A percentile compares a stretch with the other conserved stretches of the same genome.
Conservation (phyloP, 2,797 vertebrate genomes). For the Parambassis ranga region DNA sequence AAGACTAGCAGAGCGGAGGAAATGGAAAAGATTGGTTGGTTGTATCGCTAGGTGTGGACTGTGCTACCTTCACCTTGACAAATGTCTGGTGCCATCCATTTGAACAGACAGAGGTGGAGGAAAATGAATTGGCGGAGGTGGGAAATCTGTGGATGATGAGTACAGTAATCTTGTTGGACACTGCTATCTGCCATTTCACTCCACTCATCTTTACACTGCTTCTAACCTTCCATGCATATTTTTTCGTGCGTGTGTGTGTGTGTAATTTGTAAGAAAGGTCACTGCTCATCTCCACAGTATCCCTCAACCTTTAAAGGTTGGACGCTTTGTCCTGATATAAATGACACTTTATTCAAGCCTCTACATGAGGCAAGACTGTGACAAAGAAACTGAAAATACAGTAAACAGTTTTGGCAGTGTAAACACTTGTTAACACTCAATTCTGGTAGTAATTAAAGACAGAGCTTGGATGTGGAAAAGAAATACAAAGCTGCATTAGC, state of each 20-base stretch:
- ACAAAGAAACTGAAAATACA: slow-evolving; percentile 24
- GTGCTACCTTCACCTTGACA: slow-evolving; percentile 72
- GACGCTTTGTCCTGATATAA: slow-evolving; percentile 72
- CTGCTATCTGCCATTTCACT: slow-evolving; percentile 70
- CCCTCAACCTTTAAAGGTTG: slow-evolving; percentile 81
- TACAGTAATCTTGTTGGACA: slow-evolving; percentile 80
- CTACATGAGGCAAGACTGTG: slow-evolving; percentile 15
- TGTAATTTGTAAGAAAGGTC: slow-evolving; percentile 75
- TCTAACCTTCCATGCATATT: slow-evolving; percentile 41
- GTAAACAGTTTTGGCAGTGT: slow-evolving; percentile 21
- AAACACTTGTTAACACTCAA: slow-evolving; percentile 38
- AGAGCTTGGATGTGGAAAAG: neutral
- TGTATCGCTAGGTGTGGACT: slow-evolving; percentile 57
- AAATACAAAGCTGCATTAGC: neutral
- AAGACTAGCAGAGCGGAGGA: slow-evolving; percentile 64
- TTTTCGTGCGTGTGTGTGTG: slow-evolving; percentile 35
- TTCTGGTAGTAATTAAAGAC: neutral
- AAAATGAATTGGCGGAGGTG: slow-evolving; percentile 63
- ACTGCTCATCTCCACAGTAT: slow-evolving; percentile 75
- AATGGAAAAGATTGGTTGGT: slow-evolving; percentile 67
- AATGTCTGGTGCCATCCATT: slow-evolving; percentile 69
- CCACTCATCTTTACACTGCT: slow-evolving; percentile 40
- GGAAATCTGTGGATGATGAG: slow-evolving; percentile 73
- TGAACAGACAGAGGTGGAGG: slow-evolving; percentile 64
- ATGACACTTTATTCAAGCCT: slow-evolving; percentile 65